phyloP scores from a whole-genome alignment of 2,888 invertebrate genomes.

The Sarcophaga caerulescens region DNA sequence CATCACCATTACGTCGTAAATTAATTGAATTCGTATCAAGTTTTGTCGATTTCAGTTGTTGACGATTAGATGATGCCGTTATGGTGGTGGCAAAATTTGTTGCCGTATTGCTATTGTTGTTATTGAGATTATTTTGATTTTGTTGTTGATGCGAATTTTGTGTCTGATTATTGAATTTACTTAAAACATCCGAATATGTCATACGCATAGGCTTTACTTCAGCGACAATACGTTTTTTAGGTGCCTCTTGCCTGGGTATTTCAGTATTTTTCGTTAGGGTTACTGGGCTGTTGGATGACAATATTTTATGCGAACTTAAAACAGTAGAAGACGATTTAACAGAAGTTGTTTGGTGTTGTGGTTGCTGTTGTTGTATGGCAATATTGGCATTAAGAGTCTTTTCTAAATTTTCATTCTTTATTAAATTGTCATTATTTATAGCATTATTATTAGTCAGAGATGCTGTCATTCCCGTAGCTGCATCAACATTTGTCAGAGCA shows the following conservation, averaged over 20 bases:
- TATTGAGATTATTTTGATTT: constrained; percentile 50
- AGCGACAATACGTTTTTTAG: constrained; percentile 86
- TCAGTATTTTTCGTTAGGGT: constrained; percentile 25
- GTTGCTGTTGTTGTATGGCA: constrained; percentile 51
- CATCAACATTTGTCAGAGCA: neutral
- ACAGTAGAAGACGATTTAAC: constrained; percentile 15
- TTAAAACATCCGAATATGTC: constrained; percentile 91
- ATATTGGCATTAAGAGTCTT: constrained; percentile 36
- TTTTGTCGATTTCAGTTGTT: constrained; percentile 50
- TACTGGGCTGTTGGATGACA: neutral
- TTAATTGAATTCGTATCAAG: constrained; percentile 33
- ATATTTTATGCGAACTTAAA: neutral
- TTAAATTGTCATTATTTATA: neutral
- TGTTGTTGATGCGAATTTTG: constrained; percentile 73
- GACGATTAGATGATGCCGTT: constrained; percentile 57
- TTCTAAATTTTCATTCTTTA: constrained; percentile 40
- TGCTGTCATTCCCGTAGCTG: neutral
- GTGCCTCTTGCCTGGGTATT: constrained; percentile 71
- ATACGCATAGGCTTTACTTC: constrained; percentile 94
- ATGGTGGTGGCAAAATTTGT: constrained; percentile 34
- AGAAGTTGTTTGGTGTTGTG: constrained; percentile 61
- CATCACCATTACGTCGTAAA: constrained; percentile 46
- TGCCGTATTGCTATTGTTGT: neutral
- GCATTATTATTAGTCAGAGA: neutral
- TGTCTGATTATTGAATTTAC: constrained; percentile 84